These are phyloP conservation scores for Drosophila eugracilis DNA, from an alignment of 1,140 invertebrate genomes.

Conservation along the genomic window DNA sequence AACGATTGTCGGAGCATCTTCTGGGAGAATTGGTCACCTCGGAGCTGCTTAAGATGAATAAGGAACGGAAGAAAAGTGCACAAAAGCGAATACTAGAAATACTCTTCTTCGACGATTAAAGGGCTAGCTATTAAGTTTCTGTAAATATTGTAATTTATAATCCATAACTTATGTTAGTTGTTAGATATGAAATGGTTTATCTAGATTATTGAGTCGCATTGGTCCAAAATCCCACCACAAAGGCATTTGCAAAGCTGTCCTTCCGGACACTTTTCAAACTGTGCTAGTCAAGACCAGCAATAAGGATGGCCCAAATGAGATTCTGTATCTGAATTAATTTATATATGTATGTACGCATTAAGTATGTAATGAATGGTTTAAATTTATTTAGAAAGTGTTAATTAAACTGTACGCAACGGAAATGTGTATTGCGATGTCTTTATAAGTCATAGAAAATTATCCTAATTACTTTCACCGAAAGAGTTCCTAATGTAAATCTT, in stretches of 20 bases:
- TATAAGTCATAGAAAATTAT: background rate
- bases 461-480: background rate
- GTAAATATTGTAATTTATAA: conserved; percentile 58
- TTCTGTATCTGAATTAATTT: conserved; percentile 24
- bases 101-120: conserved; percentile 82
- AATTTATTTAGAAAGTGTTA: conserved; percentile 65
- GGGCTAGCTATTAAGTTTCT: conserved; percentile 24
- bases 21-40: conserved; percentile 82
- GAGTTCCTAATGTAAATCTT: conserved; percentile 19
- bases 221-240: conserved; percentile 57
- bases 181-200: background rate
- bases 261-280: conserved; percentile 46
- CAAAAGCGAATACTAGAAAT: conserved; percentile 83
- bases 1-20: conserved; percentile 79
- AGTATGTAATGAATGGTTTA: conserved; percentile 22
- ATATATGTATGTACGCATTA: conserved; percentile 23
- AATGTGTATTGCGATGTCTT: background rate
- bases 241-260: conserved; percentile 55
- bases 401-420: conserved; percentile 51
- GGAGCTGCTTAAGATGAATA: conserved; percentile 82
- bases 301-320: conserved; percentile 17
- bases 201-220: background rate
- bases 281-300: conserved; percentile 61
- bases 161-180: conserved; percentile 21
- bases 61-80: conserved; percentile 78